Evolutionary conservation across 2,113 vertebrate genomes (phyloP).

Genomic region (Bos indicus): DNA sequence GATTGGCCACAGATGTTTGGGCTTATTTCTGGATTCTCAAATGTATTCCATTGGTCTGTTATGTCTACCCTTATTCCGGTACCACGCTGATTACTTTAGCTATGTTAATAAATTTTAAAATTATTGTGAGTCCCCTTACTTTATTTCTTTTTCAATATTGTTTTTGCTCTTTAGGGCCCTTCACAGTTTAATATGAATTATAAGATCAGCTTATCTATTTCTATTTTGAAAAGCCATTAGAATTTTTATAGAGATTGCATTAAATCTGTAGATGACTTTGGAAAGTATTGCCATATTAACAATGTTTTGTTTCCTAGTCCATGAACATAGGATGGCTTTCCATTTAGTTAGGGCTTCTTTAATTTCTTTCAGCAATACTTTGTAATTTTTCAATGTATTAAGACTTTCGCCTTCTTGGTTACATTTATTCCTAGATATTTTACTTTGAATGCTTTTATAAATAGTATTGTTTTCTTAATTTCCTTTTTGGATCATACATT

Average conservation of each 20-base stretch:
- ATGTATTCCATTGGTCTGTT: neutral
- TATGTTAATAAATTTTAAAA: neutral
- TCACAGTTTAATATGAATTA: neutral
- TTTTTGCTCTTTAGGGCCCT: neutral
- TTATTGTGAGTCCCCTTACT: neutral
- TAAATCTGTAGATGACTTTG: neutral
- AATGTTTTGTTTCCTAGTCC: neutral
- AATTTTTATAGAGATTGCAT: neutral
- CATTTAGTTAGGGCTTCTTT: neutral
- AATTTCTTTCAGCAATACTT: neutral
- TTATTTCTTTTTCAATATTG: neutral
- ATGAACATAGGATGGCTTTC: neutral
- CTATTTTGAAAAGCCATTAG: neutral
- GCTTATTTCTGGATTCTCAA: neutral
- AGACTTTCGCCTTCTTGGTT: neutral
- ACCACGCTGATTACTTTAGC: neutral
- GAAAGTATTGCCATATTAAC: neutral
- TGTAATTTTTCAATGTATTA: neutral
- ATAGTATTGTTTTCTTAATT: neutral
- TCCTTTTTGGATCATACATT: neutral
- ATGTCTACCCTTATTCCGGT: neutral
- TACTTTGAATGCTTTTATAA: neutral
- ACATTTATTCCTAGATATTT: neutral
- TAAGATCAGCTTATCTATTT: neutral
- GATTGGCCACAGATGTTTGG: neutral